A percentile compares a stretch with the other conserved stretches of the same genome.
Evolutionary conservation across 2,113 vertebrate species (phyloP).

Genomic region (Pan troglodytes): DNA sequence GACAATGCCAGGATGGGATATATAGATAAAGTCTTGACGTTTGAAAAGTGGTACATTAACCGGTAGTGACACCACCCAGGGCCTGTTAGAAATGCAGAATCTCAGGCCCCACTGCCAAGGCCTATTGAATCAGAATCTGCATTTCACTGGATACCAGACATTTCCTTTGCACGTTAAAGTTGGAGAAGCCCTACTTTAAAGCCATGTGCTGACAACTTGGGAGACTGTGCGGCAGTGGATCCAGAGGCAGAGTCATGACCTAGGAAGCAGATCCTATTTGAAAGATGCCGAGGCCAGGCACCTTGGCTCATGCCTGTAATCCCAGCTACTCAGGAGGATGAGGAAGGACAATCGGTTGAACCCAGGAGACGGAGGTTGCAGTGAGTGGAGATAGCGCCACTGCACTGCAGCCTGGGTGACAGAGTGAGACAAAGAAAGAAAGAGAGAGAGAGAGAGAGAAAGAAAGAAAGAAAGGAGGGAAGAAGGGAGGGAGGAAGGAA

Average conservation of each 20-base stretch:
- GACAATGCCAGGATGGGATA: not conserved
- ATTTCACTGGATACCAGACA: not conserved
- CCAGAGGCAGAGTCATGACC: not conserved
- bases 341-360: too few species aligned
- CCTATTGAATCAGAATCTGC: not conserved
- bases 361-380: too few species aligned
- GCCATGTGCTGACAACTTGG: not conserved
- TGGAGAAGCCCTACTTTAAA: not conserved
- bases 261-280: not conserved
- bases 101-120: not conserved
- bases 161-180: not conserved
- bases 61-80: not conserved
- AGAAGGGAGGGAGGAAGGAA: too few species aligned
- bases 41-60: not conserved
- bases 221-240: rapidly evolving
- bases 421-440: too few species aligned
- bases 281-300: not conserved
- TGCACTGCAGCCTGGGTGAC: too few species aligned
- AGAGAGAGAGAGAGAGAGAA: too few species aligned
- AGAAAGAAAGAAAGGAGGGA: too few species aligned
- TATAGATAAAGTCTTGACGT: not conserved
- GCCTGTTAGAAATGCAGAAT: not conserved
- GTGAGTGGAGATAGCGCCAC: too few species aligned
- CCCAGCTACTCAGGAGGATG: too few species aligned
- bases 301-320: too few species aligned